Evolutionary conservation across 2,888 invertebrate genomes (phyloP), one percentile per base, ranked within the genome.

Genomic region (Venusia cambrica): DNA sequence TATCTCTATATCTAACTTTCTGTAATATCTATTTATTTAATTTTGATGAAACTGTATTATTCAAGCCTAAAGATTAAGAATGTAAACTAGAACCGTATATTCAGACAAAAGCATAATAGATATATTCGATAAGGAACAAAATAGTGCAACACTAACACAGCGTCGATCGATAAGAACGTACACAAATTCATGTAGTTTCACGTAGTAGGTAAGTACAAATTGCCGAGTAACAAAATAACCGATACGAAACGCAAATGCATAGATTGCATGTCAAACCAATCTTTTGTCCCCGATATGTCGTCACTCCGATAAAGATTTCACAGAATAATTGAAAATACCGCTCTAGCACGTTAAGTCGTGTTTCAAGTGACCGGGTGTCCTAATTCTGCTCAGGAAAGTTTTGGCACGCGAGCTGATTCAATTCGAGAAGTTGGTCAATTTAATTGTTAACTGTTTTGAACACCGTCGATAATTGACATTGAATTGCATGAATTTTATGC

Each of bases 341-440:
- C 21, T n/a, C 35, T 43, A 38, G 12, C 38, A 28, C 38, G 45
- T 47, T 35, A 34, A 48, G 42, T 51, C 49, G 54, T 54, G 54
- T 45, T 54, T 45, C 24, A 25, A 45, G 29, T 58, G 54, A 51
- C 59, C 54, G 35, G 44, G 42, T 54, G 52, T 52, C 50, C 58
- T 45, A 50, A 57, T 59, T 61, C 47, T 40, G 35, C 25, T 51
- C 56, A 60, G 46, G 57, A 39, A 44, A 48, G 22, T 40, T 38
- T 55, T 38, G 46, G 45, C 47, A 56, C 55, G 54, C 49, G 53
- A 48, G 51, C 33, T 39, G 35, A 40, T 50, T 51, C 41, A 42
- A 48, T 51, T 39, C 34, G 36, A 38, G 12, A 39, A 46, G 47
- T 42, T 35, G 39, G 42, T 42, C 49, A 38, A 51, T 54, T 48